phyloP scores from a whole-genome alignment of 2,888 invertebrate genomes.

The Ophioninae sp. region DNA sequence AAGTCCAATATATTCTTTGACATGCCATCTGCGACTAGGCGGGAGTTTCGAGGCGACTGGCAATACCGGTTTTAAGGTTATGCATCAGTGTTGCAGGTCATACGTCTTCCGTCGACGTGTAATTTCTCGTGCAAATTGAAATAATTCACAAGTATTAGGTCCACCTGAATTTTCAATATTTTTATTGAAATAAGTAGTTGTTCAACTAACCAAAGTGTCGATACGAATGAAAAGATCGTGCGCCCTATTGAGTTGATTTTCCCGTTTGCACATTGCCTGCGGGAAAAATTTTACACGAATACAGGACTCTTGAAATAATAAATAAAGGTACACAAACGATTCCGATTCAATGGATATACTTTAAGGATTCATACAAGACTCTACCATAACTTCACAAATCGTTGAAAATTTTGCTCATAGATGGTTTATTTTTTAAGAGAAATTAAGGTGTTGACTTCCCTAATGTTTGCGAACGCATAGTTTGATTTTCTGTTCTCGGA shows the following conservation, averaged over 20 bases:
- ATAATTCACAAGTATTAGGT: neutral
- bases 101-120: neutral
- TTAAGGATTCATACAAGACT: neutral
- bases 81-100: neutral
- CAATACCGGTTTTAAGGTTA: slow-evolving; percentile 24
- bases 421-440: neutral
- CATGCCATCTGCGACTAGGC: slow-evolving; percentile 17
- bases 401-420: neutral
- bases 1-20: neutral
- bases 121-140: neutral
- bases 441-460: neutral
- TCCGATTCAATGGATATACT: neutral
- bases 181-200: neutral
- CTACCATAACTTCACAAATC: neutral
- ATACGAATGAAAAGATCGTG: neutral
- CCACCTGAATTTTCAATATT: neutral
- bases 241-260: neutral
- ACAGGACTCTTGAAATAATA: neutral
- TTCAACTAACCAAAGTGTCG: neutral
- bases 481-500: neutral
- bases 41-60: slow-evolving; percentile 16
- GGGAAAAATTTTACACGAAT: neutral
- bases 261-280: neutral
- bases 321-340: neutral
- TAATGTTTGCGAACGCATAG: neutral